Conservation (phyloP, 2,888 invertebrate species). For the Poecilus cupreus region DNA sequence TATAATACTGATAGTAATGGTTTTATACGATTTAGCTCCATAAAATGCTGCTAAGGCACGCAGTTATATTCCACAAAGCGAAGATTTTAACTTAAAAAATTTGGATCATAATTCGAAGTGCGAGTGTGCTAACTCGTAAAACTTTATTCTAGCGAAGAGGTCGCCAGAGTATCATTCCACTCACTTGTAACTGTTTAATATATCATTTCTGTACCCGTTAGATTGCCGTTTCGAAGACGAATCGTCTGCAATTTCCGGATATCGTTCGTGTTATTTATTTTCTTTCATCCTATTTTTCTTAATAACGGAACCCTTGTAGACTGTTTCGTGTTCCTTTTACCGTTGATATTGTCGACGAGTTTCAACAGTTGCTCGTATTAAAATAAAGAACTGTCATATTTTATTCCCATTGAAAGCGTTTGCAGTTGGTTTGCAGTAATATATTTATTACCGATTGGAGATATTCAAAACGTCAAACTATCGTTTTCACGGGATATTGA, state of each 20-base stretch:
- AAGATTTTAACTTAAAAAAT: background rate
- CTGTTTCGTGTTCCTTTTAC: conserved; percentile 11
- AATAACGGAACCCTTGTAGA: conserved; percentile 45
- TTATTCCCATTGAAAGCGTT: background rate
- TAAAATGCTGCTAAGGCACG: too few relatives aligned
- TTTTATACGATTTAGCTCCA: too few relatives aligned
- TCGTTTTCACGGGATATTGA: background rate
- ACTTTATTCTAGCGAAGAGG: background rate
- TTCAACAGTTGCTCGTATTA: conserved; percentile 22
- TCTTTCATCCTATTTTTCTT: conserved; percentile 48
- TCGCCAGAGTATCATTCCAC: conserved; percentile 25
- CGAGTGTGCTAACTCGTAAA: background rate
- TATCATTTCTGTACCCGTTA: conserved; percentile 49
- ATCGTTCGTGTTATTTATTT: conserved; percentile 55
- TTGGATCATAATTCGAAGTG: background rate
- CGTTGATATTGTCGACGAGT: conserved; percentile 15
- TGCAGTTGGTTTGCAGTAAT: background rate
- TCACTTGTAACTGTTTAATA: conserved; percentile 53
- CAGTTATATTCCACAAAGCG: background rate
- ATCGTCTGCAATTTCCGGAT: conserved; percentile 55
- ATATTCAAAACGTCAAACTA: background rate
- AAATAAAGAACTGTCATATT: conserved; percentile 23
- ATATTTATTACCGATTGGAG: background rate
- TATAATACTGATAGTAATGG: too few relatives aligned
- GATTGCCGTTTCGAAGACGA: conserved; percentile 52